These are phyloP conservation scores for Drosophila atripex DNA, from an alignment of 2,888 invertebrate genomes.

Conservation along the genomic window DNA sequence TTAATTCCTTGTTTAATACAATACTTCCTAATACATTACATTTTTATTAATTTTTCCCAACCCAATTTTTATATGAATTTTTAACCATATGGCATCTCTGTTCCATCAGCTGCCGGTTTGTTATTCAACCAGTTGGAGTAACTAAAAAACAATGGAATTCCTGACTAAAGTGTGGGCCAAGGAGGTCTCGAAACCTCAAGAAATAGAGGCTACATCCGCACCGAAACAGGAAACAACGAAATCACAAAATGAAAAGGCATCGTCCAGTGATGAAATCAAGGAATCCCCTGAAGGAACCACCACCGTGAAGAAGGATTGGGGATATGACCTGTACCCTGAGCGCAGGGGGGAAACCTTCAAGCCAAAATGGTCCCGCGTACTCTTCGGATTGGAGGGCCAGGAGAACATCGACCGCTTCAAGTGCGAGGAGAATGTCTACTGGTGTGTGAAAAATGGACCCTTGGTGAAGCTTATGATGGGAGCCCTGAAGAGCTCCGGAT, in stretches of 20 bases:
- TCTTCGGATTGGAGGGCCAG: constrained; percentile 88
- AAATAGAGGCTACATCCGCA: not conserved
- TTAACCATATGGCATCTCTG: constrained; percentile 44
- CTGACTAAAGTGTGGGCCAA: constrained; percentile 68
- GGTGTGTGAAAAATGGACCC: constrained; percentile 90
- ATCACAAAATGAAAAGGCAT: constrained; percentile 9
- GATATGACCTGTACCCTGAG: constrained; percentile 93
- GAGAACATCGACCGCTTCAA: constrained; percentile 89
- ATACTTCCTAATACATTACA: not conserved
- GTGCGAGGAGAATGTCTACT: constrained; percentile 90
- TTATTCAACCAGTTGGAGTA: constrained; percentile 56
- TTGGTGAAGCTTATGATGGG: constrained; percentile 93
- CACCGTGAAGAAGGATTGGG: constrained; percentile 85
- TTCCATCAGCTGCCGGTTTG: constrained; percentile 62
- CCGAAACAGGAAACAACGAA: constrained; percentile 22
- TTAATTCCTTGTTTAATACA: not conserved
- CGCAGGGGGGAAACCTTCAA: constrained; percentile 87
- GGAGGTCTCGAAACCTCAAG: constrained; percentile 26
- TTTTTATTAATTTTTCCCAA: not conserved
- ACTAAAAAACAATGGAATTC: constrained; percentile 53
- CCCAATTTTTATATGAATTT: not conserved
- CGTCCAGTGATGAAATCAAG: constrained; percentile 3
- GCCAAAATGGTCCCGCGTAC: constrained; percentile 85
- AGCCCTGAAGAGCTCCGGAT: constrained; percentile 87
- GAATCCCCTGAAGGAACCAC: constrained; percentile 8